Percentiles rank a stretch among this genome's conserved stretches.
phyloP scores from a whole-genome alignment of 2,113 vertebrate species.

The Cyphomyrus plagiostoma region DNA sequence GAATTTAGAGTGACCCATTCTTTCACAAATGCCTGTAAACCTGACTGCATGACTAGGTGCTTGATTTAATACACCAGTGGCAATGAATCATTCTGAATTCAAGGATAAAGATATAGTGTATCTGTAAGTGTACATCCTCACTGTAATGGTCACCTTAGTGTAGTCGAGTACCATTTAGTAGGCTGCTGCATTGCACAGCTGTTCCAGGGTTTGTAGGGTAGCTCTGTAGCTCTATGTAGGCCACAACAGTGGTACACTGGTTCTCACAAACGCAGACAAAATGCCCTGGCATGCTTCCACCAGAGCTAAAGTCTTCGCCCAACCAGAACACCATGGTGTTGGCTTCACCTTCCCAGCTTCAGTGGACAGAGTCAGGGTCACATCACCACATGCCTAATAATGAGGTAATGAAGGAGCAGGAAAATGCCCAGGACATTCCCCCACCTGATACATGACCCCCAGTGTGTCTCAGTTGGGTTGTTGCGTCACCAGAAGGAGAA shows the following conservation, averaged over 20 bases:
- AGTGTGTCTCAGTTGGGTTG: slow-evolving; percentile 8
- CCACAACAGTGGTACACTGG: neutral
- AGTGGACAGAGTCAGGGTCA: neutral
- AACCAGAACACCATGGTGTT: neutral
- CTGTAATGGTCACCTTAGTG: neutral
- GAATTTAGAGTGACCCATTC: neutral
- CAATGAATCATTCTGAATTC: neutral
- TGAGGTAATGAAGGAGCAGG: slow-evolving; percentile 8
- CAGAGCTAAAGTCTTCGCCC: neutral
- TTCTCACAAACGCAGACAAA: neutral
- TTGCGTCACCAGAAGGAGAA: slow-evolving; percentile 32
- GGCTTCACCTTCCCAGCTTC: neutral
- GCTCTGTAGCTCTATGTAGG: neutral
- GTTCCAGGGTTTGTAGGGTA: neutral
- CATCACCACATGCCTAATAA: slow-evolving; percentile 4
- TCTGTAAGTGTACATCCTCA: neutral
- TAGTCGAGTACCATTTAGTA: neutral
- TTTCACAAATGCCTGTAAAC: neutral
- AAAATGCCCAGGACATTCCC: neutral
- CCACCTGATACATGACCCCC: neutral
- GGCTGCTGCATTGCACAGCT: neutral
- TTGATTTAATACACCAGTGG: neutral
- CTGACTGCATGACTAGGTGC: neutral
- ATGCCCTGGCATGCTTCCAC: slow-evolving; percentile 9
- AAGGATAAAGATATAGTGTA: neutral